Percentiles rank a stretch among this genome's conserved stretches.
Conservation (phyloP, 2,888 invertebrate genomes). For the Selenia dentaria region DNA sequence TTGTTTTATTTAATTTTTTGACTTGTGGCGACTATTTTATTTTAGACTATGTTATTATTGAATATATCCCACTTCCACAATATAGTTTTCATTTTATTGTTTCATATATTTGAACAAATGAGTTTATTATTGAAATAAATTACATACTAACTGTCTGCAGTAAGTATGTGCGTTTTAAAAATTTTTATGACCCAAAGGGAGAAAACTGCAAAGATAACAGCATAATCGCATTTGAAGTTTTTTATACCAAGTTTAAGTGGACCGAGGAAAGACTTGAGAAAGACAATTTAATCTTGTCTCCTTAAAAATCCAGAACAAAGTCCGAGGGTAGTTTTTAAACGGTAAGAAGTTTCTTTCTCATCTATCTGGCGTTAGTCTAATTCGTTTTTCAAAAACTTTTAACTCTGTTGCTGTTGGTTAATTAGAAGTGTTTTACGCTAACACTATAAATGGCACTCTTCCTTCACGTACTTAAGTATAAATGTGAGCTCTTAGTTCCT, state of each 20-base stretch:
- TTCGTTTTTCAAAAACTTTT: constrained; percentile 40
- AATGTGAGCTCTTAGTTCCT: constrained; percentile 24
- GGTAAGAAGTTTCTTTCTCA: constrained; percentile 64
- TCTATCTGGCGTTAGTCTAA: constrained; percentile 42
- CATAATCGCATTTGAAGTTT: constrained; percentile 69
- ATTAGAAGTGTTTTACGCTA: constrained; percentile 45
- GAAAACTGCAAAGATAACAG: constrained; percentile 66
- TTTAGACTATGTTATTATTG: too few relatives aligned
- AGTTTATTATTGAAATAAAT: too few relatives aligned
- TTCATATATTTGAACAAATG: too few relatives aligned
- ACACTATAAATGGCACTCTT: constrained; percentile 28
- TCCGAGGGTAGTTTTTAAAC: constrained; percentile 61
- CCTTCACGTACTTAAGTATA: constrained; percentile 13
- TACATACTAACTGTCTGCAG: too few relatives aligned
- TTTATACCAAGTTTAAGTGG: constrained; percentile 65
- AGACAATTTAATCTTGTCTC: constrained; percentile 75
- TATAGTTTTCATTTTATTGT: too few relatives aligned
- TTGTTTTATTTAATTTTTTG: too few relatives aligned
- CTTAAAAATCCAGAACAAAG: constrained; percentile 51
- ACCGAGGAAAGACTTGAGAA: constrained; percentile 57
- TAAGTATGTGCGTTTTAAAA: too few relatives aligned
- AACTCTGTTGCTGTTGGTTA: constrained; percentile 47
- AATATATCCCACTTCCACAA: too few relatives aligned
- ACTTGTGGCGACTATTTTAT: too few relatives aligned
- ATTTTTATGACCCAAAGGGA: too few relatives aligned